Conservation (phyloP, 2,888 invertebrate genomes). For the Amiota communis region DNA sequence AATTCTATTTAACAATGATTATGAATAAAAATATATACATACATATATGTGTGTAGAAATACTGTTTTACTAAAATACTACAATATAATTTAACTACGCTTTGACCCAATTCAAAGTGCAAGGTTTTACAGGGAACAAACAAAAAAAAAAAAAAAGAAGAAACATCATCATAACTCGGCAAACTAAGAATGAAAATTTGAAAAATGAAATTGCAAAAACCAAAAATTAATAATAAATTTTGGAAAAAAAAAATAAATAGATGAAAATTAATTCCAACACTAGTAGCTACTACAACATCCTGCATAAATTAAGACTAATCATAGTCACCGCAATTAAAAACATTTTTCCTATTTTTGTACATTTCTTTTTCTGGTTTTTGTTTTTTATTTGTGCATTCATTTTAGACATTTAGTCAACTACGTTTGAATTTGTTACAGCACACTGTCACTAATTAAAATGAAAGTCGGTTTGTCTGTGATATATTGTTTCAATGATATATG, state of each 20-base stretch:
- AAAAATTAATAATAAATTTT: too few relatives aligned
- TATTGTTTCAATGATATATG: too few relatives aligned
- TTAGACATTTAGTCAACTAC: slow-evolving; percentile 12
- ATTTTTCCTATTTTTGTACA: slow-evolving; percentile 6
- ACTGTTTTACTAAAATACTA: too few relatives aligned
- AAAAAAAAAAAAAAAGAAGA: too few relatives aligned
- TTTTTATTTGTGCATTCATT: not conserved
- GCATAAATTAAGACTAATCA: slow-evolving; percentile 41
- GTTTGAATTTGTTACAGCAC: not conserved
- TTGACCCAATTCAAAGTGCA: slow-evolving; percentile 30
- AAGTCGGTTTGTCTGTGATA: too few relatives aligned
- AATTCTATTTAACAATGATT: slow-evolving; percentile 18
- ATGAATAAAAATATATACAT: not conserved
- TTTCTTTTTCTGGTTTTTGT: not conserved
- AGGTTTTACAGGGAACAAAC: slow-evolving; percentile 3
- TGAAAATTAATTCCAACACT: slow-evolving; percentile 45
- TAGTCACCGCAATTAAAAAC: slow-evolving; percentile 16
- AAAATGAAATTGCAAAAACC: not conserved
- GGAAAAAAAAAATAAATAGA: not conserved
- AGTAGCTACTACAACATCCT: slow-evolving; percentile 49
- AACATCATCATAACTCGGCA: not conserved
- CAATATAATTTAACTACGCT: slow-evolving; percentile 16
- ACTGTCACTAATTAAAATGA: too few relatives aligned
- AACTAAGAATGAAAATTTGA: not conserved
- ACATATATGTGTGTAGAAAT: not conserved